Evolutionary conservation across 1,140 invertebrate genomes (phyloP), one percentile per base, ranked within the genome.

Genomic region (Helicoverpa zea): DNA sequence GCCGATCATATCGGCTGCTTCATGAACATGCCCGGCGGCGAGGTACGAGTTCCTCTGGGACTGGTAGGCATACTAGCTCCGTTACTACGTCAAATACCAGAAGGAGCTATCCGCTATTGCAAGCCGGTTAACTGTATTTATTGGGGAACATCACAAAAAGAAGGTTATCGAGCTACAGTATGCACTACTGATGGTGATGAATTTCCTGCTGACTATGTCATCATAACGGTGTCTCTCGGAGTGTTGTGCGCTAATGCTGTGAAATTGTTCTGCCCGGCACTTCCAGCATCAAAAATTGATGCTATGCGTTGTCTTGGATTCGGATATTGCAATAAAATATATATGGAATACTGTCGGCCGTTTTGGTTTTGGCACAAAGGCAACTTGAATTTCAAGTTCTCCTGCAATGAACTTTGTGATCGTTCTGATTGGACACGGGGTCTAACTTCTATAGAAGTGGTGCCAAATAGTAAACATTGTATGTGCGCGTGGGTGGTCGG

Each of bases 191-290:
- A 97, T 85, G 97, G 97, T 0, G 95, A 97, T 73, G 96, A 96
- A 87, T 97, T 96, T 88, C 95, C 96, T 61, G 96, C 96, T n/a
- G 97, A 98, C 90, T 97, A 98, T 87, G 97, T 98, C 3, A 96
- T 98, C 72, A 92, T 97, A 1, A 98, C 97, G 0, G 95, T 98
- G 5, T 97, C 98, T 0, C 94, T 98, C 10, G 98, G 98, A 1
- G 97, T 97, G 29, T 90, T 98, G 30, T 97, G 97, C 88, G 93
- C 96, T 70, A 96, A 96, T 61, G 94, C 96, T 52, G 93, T 96
- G n/a, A 96, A 95, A 73, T 86, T 98, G 74, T 98, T 98, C 87
- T 96, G 96, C 80, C 98, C 98, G 0, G 90, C 95, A 29, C 93
- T 98, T 74, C 97, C 97, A 0, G 87, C 95, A 5, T 95, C 96